A percentile compares a stretch with the other conserved stretches of the same genome.
These are phyloP conservation scores for Hiodon alosoides DNA, from an alignment of 2,113 vertebrate genomes.

Conservation along the genomic window DNA sequence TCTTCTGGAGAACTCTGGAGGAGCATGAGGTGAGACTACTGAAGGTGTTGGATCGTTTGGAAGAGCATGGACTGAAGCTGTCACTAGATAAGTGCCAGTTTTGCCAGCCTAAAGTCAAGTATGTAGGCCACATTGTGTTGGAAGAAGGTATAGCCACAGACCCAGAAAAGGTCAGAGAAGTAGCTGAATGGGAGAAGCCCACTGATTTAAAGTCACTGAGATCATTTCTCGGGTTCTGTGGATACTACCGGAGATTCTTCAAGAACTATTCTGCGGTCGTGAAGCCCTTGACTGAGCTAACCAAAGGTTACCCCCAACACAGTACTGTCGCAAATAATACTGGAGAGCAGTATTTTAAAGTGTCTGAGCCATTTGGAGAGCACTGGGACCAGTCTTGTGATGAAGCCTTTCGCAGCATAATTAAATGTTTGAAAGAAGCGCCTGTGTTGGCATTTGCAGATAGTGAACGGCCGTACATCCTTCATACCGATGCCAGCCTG, in stretches of 20 bases:
- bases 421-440: no score
- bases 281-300: neutral
- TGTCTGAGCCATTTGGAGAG: neutral
- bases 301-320: neutral
- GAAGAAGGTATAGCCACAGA: neutral
- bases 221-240: neutral
- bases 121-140: conserved; percentile 9
- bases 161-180: neutral
- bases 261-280: neutral
- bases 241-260: neutral
- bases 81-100: conserved; percentile 2
- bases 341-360: neutral
- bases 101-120: conserved; percentile 11
- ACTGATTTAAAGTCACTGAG: neutral
- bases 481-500: no score
- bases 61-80: conserved; percentile 4
- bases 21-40: conserved; percentile 13
- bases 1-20: conserved; percentile 11
- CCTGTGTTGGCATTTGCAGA: neutral
- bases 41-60: conserved; percentile 8
- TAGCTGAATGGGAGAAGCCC: neutral
- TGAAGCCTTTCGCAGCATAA: no score
- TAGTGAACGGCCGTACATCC: neutral
- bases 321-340: neutral
- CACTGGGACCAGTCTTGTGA: neutral